Evolutionary conservation across 2,888 invertebrate species (phyloP).

Genomic region (Zaprionus bogoriensis): DNA sequence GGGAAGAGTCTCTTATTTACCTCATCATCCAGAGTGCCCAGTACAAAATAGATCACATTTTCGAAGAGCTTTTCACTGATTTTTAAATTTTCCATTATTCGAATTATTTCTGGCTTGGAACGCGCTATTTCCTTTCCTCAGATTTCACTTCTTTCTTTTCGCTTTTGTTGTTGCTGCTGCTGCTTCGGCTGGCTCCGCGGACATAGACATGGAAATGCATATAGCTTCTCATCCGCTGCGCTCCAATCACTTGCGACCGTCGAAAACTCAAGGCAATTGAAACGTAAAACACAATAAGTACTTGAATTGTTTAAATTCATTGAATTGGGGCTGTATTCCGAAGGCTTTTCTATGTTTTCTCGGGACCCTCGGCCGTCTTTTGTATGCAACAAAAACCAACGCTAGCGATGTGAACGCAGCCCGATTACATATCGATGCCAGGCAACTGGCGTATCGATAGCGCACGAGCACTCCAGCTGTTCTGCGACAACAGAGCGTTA

Average conservation of each 20-base stretch:
- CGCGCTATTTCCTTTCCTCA: constrained; percentile 42
- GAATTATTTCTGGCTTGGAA: constrained; percentile 20
- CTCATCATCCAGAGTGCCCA: constrained; percentile 90
- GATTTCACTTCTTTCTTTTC: constrained; percentile 63
- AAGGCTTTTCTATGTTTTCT: constrained; percentile 27
- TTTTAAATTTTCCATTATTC: constrained; percentile 80
- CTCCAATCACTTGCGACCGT: constrained; percentile 5
- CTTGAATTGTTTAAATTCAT: constrained; percentile 41
- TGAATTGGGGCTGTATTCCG: constrained; percentile 25
- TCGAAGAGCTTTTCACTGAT: constrained; percentile 86
- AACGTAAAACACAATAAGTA: constrained; percentile 38
- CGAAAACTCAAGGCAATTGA: constrained; percentile 24
- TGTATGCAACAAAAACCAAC: constrained; percentile 55
- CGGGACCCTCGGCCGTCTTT: constrained; percentile 39
- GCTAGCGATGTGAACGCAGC: constrained; percentile 39
- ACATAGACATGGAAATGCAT: constrained; percentile 55
- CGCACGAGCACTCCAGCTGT: constrained; percentile 4
- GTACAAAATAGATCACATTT: constrained; percentile 92
- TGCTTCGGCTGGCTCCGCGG: constrained; percentile 40
- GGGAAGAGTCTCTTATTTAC: too few species aligned
- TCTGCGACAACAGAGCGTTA: background rate
- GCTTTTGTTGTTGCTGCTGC: constrained; percentile 67
- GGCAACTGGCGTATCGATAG: constrained; percentile 12
- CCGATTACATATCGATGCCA: constrained; percentile 2
- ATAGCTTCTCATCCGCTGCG: constrained; percentile 37